A percentile compares a stretch with the other conserved stretches of the same genome.
phyloP scores from a whole-genome alignment of 2,888 invertebrate species.

The Cheilosia variabilis region DNA sequence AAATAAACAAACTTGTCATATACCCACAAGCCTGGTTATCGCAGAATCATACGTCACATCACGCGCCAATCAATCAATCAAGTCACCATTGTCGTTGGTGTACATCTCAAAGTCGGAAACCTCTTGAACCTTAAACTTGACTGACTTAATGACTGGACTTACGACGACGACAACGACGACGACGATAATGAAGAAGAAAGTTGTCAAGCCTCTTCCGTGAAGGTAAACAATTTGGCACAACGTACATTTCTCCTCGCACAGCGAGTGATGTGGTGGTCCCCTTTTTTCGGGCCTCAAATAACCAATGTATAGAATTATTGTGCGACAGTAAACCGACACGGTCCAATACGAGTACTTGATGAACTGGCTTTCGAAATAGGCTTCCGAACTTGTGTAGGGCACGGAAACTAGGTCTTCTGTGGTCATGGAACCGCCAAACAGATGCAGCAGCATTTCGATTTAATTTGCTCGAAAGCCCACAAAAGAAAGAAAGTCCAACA shows the following conservation, averaged over 20 bases:
- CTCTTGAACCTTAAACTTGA: conserved; percentile 61
- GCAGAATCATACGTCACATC: not conserved
- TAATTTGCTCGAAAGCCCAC: conserved; percentile 28
- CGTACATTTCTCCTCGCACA: not conserved
- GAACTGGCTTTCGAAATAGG: conserved; percentile 35
- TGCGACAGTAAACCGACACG: conserved; percentile 18
- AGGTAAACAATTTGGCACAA: conserved; percentile 34
- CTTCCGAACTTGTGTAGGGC: conserved; percentile 32
- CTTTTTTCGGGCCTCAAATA: conserved; percentile 21
- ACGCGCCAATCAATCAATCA: conserved; percentile 24
- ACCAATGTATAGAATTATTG: conserved; percentile 20
- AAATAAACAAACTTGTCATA: too few species aligned
- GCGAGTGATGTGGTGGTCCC: conserved; percentile 5
- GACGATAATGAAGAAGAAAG: conserved; percentile 46
- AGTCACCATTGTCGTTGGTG: not conserved
- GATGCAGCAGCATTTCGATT: conserved; percentile 35
- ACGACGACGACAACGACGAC: not conserved
- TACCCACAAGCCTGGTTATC: too few species aligned
- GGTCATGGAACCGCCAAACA: conserved; percentile 38
- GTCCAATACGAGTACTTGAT: conserved; percentile 8
- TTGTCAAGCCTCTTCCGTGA: conserved; percentile 35
- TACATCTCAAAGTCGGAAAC: conserved; percentile 16
- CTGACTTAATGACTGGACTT: conserved; percentile 28
- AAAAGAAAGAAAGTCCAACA: conserved; percentile 53
- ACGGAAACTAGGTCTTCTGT: conserved; percentile 47